Evolutionary conservation across 2,797 vertebrate species (phyloP).

Genomic region (Coilia nasus): DNA sequence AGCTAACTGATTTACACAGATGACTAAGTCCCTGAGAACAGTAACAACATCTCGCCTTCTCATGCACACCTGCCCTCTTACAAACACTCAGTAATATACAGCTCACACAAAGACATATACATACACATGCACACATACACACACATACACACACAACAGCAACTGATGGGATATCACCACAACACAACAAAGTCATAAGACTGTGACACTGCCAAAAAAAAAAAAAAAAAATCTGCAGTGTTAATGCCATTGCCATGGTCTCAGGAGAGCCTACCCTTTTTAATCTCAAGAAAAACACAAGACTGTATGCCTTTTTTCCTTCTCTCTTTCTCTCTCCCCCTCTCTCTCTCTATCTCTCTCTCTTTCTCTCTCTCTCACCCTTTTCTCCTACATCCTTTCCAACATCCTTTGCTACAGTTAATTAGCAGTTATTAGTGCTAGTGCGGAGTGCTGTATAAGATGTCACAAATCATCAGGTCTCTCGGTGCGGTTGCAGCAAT

Average conservation of each 20-base stretch:
- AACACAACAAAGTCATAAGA: neutral
- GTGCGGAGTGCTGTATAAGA: constrained; percentile 88
- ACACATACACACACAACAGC: too few relatives aligned
- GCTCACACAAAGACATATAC: neutral
- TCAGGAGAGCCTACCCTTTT: constrained; percentile 75
- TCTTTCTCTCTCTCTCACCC: constrained; percentile 36
- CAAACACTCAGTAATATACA: neutral
- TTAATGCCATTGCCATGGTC: constrained; percentile 61
- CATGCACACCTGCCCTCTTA: neutral
- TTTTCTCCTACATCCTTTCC: constrained; percentile 55
- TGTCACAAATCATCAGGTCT: constrained; percentile 99
- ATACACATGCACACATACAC: neutral
- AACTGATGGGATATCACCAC: neutral
- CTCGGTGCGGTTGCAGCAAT: constrained; percentile 95
- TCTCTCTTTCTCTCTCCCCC: neutral
- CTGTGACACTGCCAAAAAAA: neutral
- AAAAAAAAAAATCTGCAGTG: constrained; percentile 47
- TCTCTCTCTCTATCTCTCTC: too few relatives aligned
- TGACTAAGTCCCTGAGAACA: constrained; percentile 71
- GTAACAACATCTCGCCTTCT: constrained; percentile 54
- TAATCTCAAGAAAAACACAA: constrained; percentile 88
- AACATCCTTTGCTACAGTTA: constrained; percentile 93
- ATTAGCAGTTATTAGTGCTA: constrained; percentile 99
- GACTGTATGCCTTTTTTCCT: constrained; percentile 63
- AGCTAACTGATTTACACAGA: constrained; percentile 70